Evolutionary conservation across 2,113 vertebrate species (phyloP).

Genomic region (Lagopus muta): DNA sequence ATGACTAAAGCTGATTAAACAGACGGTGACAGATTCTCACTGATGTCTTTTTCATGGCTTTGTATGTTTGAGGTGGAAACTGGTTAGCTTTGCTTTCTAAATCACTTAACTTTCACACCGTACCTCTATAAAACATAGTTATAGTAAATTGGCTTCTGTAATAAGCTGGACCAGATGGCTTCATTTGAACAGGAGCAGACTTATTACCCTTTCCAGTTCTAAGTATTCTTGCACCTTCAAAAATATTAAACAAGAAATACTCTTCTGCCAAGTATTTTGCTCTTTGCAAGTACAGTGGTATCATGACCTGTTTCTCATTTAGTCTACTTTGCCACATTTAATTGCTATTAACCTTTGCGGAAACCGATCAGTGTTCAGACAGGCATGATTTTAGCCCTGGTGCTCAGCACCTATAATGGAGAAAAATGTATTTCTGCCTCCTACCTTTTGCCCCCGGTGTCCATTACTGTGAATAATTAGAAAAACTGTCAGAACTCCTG

Average conservation of each 20-base stretch:
- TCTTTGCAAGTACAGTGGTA: constrained; percentile 83
- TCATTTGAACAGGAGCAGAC: constrained; percentile 27
- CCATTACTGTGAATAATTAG: constrained; percentile 86
- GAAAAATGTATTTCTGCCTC: constrained; percentile 80
- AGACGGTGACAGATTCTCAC: not conserved
- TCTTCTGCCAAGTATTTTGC: constrained; percentile 73
- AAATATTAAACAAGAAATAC: constrained; percentile 73
- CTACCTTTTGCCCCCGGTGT: constrained; percentile 81
- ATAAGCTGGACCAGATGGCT: not conserved
- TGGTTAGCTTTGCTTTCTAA: not conserved
- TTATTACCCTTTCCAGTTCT: constrained; percentile 35
- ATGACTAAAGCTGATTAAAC: not conserved
- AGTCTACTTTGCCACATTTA: constrained; percentile 88
- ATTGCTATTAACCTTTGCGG: constrained; percentile 91
- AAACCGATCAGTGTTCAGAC: constrained; percentile 86
- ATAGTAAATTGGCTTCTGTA: constrained; percentile 29
- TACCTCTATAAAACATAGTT: not conserved
- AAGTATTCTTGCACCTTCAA: constrained; percentile 41
- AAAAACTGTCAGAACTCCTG: constrained; percentile 82
- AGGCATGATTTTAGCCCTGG: constrained; percentile 85
- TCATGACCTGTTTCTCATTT: constrained; percentile 87
- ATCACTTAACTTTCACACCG: not conserved
- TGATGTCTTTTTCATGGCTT: not conserved
- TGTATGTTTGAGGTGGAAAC: not conserved
- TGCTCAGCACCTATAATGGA: constrained; percentile 82